Evolutionary conservation across 2,888 invertebrate species (phyloP), one percentile per base, ranked within the genome.

Genomic region (Ligdia adustata): DNA sequence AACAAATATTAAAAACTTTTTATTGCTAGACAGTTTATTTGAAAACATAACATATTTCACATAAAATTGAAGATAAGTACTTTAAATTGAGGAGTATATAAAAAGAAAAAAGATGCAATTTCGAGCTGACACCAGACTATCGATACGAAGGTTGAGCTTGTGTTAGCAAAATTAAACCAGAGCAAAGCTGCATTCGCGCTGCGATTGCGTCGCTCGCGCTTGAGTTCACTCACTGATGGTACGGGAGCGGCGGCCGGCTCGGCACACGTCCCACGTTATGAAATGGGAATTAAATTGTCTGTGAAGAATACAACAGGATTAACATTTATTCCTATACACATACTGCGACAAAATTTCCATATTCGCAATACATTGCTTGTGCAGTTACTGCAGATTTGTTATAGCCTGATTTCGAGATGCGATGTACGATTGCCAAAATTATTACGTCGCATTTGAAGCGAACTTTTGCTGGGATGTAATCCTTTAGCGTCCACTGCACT

Each of bases 251-350:
- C 50, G 42, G 45, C 58, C 60, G 11, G 26, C 63, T 51, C 55
- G 63, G 56, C 64, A 66, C 71, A 72, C 72, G 68, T 67, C 61
- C 66, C 65, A 67, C 71, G 68, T 75, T 79, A 74, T 80, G 77
- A 80, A 81, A 83, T 79, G 69, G 71, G 77, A 80, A 78, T 82
- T 82, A 80, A 82, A 83, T 83, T 82, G 79, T 73, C 82, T 80
- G 79, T 82, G 79, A 81, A 80, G 74, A 79, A 75, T 75, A 78
- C 73, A 75, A 70, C 64, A 50, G 77, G 77, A 75, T 82, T 79
- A 80, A 63, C 66, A 54, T 67, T 64, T 60, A 73, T 65, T 63
- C 63, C 62, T 32, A 55, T 34, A 49, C 29, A 44, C 44, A 26
- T 27, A 26, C 29, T 35, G 38, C 52, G 54, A 20, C 9, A 2